phyloP scores from a whole-genome alignment of 2,888 invertebrate genomes.

The Conchocele bisecta region DNA sequence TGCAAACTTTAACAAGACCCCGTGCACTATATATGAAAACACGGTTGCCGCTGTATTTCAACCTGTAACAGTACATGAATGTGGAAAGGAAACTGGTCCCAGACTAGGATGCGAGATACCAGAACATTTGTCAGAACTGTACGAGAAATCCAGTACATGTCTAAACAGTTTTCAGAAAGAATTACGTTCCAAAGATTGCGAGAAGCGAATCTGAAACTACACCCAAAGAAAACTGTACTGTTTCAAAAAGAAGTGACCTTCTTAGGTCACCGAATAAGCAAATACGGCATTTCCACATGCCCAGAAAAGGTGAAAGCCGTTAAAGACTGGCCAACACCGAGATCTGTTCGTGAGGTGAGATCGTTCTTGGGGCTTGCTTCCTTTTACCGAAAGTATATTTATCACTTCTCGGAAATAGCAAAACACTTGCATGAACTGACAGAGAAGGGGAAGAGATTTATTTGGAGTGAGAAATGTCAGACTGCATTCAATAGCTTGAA shows the following conservation, averaged over 20 bases:
- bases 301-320: conserved; percentile 27
- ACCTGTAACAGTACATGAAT: no score
- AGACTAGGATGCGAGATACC: no score
- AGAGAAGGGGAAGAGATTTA: conserved; percentile 18
- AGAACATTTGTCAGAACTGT: no score
- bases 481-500: conserved; percentile 42
- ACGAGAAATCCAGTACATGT: no score
- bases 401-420: conserved; percentile 16
- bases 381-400: conserved; percentile 37
- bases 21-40: no score
- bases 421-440: conserved; percentile 34
- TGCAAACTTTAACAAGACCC: no score
- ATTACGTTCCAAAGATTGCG: conserved; percentile 36
- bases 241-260: conserved; percentile 18
- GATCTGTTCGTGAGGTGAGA: conserved; percentile 24
- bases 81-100: no score
- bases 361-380: conserved; percentile 28
- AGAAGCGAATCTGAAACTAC: conserved; percentile 22
- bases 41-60: no score
- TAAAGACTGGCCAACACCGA: conserved; percentile 31
- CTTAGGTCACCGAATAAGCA: conserved; percentile 21
- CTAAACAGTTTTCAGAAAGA: no score
- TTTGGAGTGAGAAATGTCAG: conserved; percentile 37
- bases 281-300: conserved; percentile 25
- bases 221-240: conserved; percentile 13